Evolutionary conservation across 2,113 vertebrate genomes (phyloP).

Genomic region (Jacana jacana): DNA sequence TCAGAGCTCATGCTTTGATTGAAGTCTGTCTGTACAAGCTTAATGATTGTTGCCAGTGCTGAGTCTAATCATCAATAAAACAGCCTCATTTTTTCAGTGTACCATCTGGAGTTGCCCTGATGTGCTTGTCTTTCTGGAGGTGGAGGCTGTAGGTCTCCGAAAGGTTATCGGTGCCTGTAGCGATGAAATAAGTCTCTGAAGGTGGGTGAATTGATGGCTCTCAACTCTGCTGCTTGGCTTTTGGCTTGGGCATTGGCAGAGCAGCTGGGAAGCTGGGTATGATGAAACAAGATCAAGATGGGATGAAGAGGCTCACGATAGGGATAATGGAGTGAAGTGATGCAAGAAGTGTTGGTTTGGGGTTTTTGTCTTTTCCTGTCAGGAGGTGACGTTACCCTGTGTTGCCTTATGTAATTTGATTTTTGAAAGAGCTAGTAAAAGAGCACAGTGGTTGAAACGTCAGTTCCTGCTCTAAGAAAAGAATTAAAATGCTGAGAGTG

Average conservation of each 20-base stretch:
- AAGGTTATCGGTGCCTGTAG: background rate
- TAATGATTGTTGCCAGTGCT: background rate
- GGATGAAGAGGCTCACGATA: background rate
- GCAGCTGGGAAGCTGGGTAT: background rate
- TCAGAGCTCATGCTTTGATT: conserved; percentile 11
- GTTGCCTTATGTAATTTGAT: background rate
- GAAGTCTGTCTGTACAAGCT: background rate
- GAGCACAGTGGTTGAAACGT: background rate
- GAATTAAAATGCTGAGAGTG: background rate
- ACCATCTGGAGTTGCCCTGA: background rate
- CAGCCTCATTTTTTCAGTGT: conserved; percentile 56
- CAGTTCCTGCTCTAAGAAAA: background rate
- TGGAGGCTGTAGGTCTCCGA: background rate
- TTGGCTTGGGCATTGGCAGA: background rate
- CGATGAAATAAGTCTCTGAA: background rate
- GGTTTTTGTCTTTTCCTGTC: background rate
- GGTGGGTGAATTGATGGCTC: background rate
- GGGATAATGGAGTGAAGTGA: background rate
- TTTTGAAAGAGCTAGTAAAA: background rate
- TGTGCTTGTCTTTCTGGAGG: background rate
- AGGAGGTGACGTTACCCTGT: background rate
- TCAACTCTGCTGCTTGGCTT: background rate
- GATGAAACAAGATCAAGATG: background rate
- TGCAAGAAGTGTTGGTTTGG: background rate
- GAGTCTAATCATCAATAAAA: conserved; percentile 66